Conservation (phyloP, 2,113 vertebrate species). For the Egretta garzetta region DNA sequence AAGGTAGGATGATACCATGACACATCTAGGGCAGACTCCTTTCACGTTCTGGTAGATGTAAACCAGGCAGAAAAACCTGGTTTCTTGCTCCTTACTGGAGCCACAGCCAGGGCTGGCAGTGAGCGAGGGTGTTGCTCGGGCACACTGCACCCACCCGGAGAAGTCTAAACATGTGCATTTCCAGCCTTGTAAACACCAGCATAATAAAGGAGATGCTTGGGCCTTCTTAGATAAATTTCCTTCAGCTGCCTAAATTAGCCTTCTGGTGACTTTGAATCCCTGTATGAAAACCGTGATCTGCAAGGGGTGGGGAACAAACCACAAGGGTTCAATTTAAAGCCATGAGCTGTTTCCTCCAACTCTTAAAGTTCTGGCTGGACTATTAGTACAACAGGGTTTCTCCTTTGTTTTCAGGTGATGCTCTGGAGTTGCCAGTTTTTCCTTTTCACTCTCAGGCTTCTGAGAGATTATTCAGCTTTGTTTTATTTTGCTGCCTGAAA, state of each 20-base stretch:
- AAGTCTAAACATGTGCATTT: neutral
- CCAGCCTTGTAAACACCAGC: neutral
- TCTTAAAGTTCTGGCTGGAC: neutral
- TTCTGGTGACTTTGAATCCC: neutral
- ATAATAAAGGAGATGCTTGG: neutral
- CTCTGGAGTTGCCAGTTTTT: neutral
- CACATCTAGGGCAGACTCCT: neutral
- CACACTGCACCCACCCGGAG: neutral
- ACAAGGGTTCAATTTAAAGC: neutral
- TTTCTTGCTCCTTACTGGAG: neutral
- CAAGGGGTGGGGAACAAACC: neutral
- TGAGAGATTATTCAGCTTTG: neutral
- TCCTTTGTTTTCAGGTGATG: neutral
- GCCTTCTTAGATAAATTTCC: neutral
- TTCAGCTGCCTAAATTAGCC: neutral
- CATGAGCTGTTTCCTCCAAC: neutral
- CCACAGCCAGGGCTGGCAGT: neutral
- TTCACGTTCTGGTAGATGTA: neutral
- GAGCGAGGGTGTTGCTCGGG: fast-evolving
- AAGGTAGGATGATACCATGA: neutral
- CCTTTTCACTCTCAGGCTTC: neutral
- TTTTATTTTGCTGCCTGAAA: neutral
- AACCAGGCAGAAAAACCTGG: neutral
- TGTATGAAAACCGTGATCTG: neutral
- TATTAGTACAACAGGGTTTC: neutral